Evolutionary conservation across 2,888 invertebrate species (phyloP), one percentile per base, ranked within the genome.

Genomic region (Nemotelus pantherinus): DNA sequence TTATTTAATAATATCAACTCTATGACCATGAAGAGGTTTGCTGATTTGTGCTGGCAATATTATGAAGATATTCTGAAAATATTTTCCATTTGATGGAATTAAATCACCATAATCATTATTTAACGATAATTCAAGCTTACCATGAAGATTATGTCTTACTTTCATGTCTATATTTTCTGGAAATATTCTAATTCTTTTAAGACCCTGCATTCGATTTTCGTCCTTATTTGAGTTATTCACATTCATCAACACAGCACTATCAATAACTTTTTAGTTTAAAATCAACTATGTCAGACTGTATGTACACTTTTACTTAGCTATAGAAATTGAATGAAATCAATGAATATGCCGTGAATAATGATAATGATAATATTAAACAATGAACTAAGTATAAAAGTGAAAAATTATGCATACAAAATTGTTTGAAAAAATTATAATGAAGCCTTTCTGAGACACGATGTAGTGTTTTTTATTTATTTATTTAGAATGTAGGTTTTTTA

Each of bases 401-500:
- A 64, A 64, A 47, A 65, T n/a, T 9, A 41, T 65, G 41, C n/a
- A 41, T 3, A n/a, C 3, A 63, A 63, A 63, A 63, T 43, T 41
- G 39, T 39, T 25, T 25, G 25, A 25, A 53, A 7, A 53, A 53
- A 53, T 53, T 53, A 53, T 9, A 53, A 53, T 10, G 41, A 60
- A 63, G 63, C 74, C 63, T 74, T 74, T 63, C 74, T 39, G 43
- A 74, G 10, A 57, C 25, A 70, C 39, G 10, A 41, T 53, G 74
- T 74, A 63, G 48, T 63, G 65, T 70, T 70, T 72, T 74, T 74
- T 60, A 74, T 74, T 74, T 74, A 74, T 74, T 74, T 74, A 74
- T 74, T 74, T 74, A 74, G 74, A 44, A 48, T 60, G 74, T 74
- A 74, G 74, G 74, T 74, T 74, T 74, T 74, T 63, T 74, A 74